These are phyloP conservation scores for Homalodisca vitripennis DNA, from an alignment of 1,140 invertebrate species.

Conservation along the genomic window DNA sequence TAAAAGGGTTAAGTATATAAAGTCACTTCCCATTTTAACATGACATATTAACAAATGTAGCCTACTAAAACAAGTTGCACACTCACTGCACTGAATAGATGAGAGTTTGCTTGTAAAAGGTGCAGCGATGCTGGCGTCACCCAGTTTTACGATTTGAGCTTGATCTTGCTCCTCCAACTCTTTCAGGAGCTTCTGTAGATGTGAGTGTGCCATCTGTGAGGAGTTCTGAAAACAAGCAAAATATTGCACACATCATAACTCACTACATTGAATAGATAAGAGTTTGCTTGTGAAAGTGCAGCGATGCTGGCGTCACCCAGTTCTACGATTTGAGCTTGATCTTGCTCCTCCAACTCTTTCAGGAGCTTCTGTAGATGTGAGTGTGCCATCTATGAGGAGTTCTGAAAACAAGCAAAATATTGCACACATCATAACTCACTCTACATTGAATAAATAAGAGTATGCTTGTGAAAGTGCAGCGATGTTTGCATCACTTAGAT, in stretches of 20 bases:
- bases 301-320: constrained; percentile 98
- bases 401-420: too few species aligned
- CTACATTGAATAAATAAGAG: constrained; percentile 95
- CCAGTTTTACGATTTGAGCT: constrained; percentile 87
- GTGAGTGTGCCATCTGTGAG: constrained; percentile 38
- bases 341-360: constrained; percentile 90
- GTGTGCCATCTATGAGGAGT: too few species aligned
- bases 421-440: too few species aligned
- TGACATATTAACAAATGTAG: too few species aligned
- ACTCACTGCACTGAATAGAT: constrained; percentile 93
- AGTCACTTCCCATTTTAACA: too few species aligned
- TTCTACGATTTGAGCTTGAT: constrained; percentile 85
- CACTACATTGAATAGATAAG: constrained; percentile 95
- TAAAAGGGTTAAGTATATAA: too few species aligned
- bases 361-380: constrained; percentile 70
- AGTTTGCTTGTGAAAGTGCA: constrained; percentile 97
- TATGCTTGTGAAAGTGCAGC: constrained; percentile 98
- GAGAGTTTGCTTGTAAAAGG: constrained; percentile 98
- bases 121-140: constrained; percentile 98
- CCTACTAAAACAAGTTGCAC: too few species aligned
- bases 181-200: constrained; percentile 77
- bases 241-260: too few species aligned
- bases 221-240: too few species aligned
- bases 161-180: constrained; percentile 92
- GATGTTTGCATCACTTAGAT: constrained; percentile 97